Evolutionary conservation across 2,888 invertebrate species (phyloP).

Genomic region (Clivina fossor): DNA sequence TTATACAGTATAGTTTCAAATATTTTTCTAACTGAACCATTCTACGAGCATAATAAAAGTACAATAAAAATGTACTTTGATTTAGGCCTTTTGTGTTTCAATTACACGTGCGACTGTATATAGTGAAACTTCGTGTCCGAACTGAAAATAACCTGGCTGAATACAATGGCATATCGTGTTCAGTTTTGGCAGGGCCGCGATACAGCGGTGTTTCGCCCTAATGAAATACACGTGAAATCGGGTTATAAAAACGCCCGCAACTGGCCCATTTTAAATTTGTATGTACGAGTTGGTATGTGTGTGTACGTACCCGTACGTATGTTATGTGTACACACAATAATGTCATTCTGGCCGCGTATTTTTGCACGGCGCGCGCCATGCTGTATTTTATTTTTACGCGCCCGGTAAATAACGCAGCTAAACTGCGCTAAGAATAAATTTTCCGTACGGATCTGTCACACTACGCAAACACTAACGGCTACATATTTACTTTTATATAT

Average conservation of each 20-base stretch:
- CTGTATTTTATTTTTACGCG: conserved; percentile 28
- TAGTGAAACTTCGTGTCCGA: too few relatives aligned
- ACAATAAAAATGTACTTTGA: too few relatives aligned
- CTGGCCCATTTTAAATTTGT: conserved; percentile 22
- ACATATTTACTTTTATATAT: too few relatives aligned
- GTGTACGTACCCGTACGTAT: conserved; percentile 10
- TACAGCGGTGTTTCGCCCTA: conserved; percentile 9
- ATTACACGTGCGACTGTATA: too few relatives aligned
- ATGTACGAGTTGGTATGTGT: conserved; percentile 7
- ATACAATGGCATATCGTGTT: too few relatives aligned
- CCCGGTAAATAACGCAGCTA: conserved; percentile 23
- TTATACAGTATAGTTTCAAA: too few relatives aligned
- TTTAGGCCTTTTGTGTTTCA: too few relatives aligned
- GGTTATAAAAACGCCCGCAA: conserved; percentile 24
- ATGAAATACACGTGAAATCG: conserved; percentile 30
- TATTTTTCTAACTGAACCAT: too few relatives aligned
- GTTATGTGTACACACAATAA: conserved; percentile 15
- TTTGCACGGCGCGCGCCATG: conserved; percentile 18
- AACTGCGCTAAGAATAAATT: conserved; percentile 29
- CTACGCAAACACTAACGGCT: too few relatives aligned
- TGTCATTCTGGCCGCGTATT: too few relatives aligned
- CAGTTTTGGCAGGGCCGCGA: conserved; percentile 1
- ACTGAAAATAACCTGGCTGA: too few relatives aligned
- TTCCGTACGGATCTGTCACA: conserved; percentile 21
- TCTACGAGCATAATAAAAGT: too few relatives aligned